Percentiles rank a stretch among this genome's conserved stretches.
phyloP scores from a whole-genome alignment of 2,113 vertebrate genomes.

The Apodemus speciosus region DNA sequence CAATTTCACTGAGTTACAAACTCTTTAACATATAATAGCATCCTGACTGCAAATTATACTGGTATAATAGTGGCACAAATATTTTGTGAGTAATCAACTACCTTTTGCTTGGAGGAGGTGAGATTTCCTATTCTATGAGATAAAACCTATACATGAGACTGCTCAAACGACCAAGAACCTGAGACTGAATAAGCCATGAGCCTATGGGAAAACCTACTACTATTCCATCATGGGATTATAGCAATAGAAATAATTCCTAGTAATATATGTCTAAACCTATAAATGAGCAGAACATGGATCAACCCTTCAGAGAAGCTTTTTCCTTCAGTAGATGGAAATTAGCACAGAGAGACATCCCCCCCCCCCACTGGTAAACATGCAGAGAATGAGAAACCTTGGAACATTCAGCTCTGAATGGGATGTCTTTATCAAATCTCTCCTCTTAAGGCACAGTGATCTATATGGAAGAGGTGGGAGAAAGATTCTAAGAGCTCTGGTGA shows the following conservation, averaged over 20 bases:
- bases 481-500: not conserved
- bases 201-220: not conserved
- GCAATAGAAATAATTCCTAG: not conserved
- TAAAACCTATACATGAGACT: not conserved
- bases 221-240: not conserved
- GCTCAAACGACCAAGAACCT: not conserved
- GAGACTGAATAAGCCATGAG: not conserved
- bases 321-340: not conserved
- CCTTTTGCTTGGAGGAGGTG: not conserved
- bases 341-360: not conserved
- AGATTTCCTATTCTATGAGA: not conserved
- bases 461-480: not conserved
- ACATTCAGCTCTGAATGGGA: not conserved
- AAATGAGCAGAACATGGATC: not conserved
- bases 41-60: not conserved
- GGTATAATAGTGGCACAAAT: not conserved
- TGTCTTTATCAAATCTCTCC: not conserved
- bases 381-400: not conserved
- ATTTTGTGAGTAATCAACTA: not conserved
- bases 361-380: not conserved
- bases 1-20: not conserved
- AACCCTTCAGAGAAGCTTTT: not conserved
- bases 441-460: not conserved
- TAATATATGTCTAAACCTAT: not conserved
- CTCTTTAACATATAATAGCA: not conserved